These are phyloP conservation scores for Pachyuromys duprasi DNA, from an alignment of 2,797 vertebrate genomes.

Conservation along the genomic window DNA sequence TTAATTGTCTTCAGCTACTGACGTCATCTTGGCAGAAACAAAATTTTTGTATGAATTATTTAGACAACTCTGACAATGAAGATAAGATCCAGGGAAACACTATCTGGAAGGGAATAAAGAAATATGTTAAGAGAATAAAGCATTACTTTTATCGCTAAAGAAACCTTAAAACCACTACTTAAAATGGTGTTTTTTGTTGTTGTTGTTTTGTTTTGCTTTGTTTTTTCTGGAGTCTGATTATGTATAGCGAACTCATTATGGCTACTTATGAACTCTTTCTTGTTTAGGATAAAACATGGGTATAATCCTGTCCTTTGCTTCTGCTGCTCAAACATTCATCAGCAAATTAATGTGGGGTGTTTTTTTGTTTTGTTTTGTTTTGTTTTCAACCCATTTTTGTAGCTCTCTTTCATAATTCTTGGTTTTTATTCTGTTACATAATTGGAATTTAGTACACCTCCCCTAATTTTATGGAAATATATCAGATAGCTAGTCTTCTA, in stretches of 20 bases:
- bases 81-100: conserved; percentile 27
- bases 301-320: background rate
- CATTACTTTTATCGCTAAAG: conserved; percentile 2
- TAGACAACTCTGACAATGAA: conserved; percentile 53
- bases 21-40: conserved; percentile 1
- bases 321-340: background rate
- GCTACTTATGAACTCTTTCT: conserved; percentile 40
- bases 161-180: conserved; percentile 54
- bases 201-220: no score
- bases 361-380: background rate
- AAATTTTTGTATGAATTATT: conserved; percentile 52
- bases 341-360: background rate
- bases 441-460: background rate
- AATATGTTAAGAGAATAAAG: conserved; percentile 58
- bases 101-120: conserved; percentile 37
- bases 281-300: background rate
- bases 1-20: conserved; percentile 50
- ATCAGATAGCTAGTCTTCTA: background rate
- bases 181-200: no score
- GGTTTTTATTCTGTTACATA: background rate
- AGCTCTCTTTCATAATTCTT: background rate
- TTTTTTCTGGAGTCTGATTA: conserved; percentile 3
- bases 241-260: background rate
- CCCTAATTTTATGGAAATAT: background rate
- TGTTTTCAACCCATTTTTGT: background rate